Base-by-base conservation (phyloP, 2,888 invertebrate genomes). In the Drosophila putrida region DNA sequence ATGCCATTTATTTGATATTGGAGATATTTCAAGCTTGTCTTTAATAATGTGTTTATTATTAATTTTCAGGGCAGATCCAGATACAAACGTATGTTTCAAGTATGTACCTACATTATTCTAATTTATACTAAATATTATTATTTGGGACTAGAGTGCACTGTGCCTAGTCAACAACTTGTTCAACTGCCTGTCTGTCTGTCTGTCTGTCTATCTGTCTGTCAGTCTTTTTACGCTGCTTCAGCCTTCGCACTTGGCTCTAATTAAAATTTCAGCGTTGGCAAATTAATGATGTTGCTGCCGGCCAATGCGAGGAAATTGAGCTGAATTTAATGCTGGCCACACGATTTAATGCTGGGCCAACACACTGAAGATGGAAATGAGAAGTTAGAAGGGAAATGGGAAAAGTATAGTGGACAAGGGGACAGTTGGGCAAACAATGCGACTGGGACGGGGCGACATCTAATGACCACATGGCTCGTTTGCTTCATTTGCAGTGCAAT, bases 391-490 rank as follows among this genome's bases (percentile, higher is more conserved):
- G n/a, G 4, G 27, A 27, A 4, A 11, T 4, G 4, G 27, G 6
- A 13, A 15, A 10, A 27, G 41, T 1, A 39, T 11, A 6, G 15
- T 39, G 25, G 47, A 27, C 25, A 47, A 41, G 27, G 57, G 57
- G 27, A 57, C 43, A 50, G 65, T 44, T 63, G 53, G 50, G n/a
- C 58, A 68, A 75, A 73, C 80, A 85, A 35, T 55, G 67, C 10
- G 68, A 61, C 54, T 46, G 62, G 54, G 46, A 39, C 13, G 35
- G 28, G 68, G 39, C 61, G 71, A 68, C 81, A 75, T 79, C 87
- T 79, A 83, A 86, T 81, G 87, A 86, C 83, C 79, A 58, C 83
- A 86, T 39, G 87, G 83, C 81, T 86, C 87, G 83, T 81, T 86
- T 83, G 83, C 79, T 83, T 83, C 87, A 83, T 86, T 86, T 83